Evolutionary conservation across 2,797 vertebrate species (phyloP).

Genomic region (Limnodromus scolopaceus): DNA sequence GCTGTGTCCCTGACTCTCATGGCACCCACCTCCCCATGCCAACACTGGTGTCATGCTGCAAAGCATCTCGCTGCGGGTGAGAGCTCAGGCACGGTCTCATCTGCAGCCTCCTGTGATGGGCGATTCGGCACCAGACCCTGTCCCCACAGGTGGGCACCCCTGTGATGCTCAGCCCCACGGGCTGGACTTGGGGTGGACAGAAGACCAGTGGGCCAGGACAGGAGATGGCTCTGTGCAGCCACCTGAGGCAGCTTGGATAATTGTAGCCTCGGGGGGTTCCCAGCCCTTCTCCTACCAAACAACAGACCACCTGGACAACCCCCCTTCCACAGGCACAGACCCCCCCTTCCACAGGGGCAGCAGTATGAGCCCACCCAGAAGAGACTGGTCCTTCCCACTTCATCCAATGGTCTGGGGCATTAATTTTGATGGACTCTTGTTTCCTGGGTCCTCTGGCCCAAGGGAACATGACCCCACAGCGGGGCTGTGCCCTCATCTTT

Average conservation of each 20-base stretch:
- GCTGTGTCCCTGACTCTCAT: not conserved
- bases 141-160: not conserved
- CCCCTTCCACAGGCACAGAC: too few species aligned
- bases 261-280: not conserved
- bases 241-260: not conserved
- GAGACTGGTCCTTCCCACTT: not conserved
- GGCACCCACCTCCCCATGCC: not conserved
- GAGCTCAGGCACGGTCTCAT: not conserved
- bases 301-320: not conserved
- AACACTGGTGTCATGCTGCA: rapidly evolving
- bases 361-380: not conserved
- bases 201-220: not conserved
- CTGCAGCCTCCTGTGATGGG: not conserved
- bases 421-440: not conserved
- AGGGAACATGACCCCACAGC: not conserved
- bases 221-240: not conserved
- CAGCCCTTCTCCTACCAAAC: not conserved
- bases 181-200: not conserved
- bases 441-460: not conserved
- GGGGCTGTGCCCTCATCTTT: not conserved
- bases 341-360: not conserved
- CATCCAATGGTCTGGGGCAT: not conserved
- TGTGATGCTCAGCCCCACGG: rapidly evolving
- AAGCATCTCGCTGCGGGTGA: not conserved
- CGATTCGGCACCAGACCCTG: not conserved